Evolutionary conservation across 1,140 invertebrate genomes (phyloP).

Genomic region (Temnothorax longispinosus): DNA sequence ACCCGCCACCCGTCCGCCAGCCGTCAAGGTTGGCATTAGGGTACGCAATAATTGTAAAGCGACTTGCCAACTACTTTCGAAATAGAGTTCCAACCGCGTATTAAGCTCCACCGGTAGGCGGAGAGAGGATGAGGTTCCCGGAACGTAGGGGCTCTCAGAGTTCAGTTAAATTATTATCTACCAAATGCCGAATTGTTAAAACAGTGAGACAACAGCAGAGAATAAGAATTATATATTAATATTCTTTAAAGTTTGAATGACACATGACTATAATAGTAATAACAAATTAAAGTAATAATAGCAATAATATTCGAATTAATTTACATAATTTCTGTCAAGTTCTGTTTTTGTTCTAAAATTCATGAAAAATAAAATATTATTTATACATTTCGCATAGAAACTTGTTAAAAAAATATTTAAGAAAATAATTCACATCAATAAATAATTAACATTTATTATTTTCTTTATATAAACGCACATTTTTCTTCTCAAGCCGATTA

Average conservation of each 20-base stretch:
- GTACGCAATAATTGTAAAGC: conserved; percentile 80
- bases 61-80: conserved; percentile 78
- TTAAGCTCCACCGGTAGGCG: conserved; percentile 15
- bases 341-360: neutral
- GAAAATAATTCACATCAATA: neutral
- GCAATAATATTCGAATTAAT: neutral
- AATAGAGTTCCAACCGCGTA: conserved; percentile 77
- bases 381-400: neutral
- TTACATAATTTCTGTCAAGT: neutral
- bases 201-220: neutral
- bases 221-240: conserved; percentile 6
- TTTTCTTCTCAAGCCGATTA: neutral
- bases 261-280: neutral
- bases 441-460: neutral
- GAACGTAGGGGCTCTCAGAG: neutral
- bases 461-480: neutral
- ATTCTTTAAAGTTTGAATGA: neutral
- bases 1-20: conserved; percentile 16
- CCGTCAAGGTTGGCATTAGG: conserved; percentile 74
- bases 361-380: neutral
- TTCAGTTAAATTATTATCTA: neutral
- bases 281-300: neutral
- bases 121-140: neutral
- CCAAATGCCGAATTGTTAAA: conserved; percentile 23
- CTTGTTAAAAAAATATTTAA: neutral